Evolutionary conservation across 2,888 invertebrate species (phyloP).

Genomic region (Petrophora chlorosata): DNA sequence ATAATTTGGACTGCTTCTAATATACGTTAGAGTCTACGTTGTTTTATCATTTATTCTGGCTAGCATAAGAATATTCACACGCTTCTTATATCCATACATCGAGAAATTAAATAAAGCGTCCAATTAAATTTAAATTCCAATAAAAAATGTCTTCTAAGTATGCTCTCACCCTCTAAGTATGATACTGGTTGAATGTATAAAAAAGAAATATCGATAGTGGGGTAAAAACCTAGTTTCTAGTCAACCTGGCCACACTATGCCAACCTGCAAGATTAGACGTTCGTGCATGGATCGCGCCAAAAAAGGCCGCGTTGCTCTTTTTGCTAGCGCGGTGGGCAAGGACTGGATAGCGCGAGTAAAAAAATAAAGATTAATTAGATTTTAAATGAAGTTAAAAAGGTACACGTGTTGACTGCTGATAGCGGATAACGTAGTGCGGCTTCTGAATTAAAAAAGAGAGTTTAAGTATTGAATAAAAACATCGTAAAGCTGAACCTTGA

Average conservation of each 20-base stretch:
- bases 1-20: too few relatives aligned
- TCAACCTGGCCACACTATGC: conserved; percentile 12
- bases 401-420: conserved; percentile 18
- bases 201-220: conserved; percentile 1
- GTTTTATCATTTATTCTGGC: too few relatives aligned
- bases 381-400: conserved; percentile 20
- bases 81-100: too few relatives aligned
- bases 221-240: conserved; percentile 14
- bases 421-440: neutral
- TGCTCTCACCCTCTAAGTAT: too few relatives aligned
- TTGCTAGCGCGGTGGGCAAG: conserved; percentile 21
- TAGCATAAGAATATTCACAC: too few relatives aligned
- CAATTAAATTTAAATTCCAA: conserved; percentile 5
- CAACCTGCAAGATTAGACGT: conserved; percentile 29
- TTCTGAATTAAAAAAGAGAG: too few relatives aligned
- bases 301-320: conserved; percentile 34
- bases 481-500: too few relatives aligned
- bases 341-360: conserved; percentile 17
- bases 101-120: neutral
- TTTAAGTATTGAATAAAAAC: neutral
- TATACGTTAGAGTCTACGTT: too few relatives aligned
- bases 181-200: conserved; percentile 9
- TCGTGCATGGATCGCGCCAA: conserved; percentile 28
- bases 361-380: conserved; percentile 22
- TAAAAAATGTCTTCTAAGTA: too few relatives aligned